These are phyloP conservation scores for Myrmecobius fasciatus DNA, from an alignment of 2,113 vertebrate species.

Conservation along the genomic window DNA sequence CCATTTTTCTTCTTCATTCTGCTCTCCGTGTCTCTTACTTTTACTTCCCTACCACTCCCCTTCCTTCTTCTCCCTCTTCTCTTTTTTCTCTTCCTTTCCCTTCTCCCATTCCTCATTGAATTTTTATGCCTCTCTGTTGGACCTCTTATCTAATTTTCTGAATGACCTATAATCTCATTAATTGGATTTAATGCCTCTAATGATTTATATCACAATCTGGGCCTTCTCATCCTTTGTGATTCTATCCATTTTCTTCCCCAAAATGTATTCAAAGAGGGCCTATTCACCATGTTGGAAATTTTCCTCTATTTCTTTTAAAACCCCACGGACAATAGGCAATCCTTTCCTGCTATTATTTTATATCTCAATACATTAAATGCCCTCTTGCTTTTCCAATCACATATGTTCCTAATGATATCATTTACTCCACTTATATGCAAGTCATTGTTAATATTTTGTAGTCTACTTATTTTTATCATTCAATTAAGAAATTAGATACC, in stretches of 20 bases:
- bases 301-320: neutral
- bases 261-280: neutral
- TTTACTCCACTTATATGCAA: neutral
- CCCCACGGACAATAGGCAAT: neutral
- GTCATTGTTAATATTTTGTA: neutral
- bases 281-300: neutral
- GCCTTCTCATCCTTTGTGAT: neutral
- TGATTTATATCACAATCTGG: neutral
- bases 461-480: neutral
- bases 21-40: neutral
- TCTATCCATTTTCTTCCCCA: neutral
- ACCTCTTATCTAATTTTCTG: neutral
- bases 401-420: neutral
- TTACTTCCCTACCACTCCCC: neutral
- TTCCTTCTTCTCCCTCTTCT: neutral
- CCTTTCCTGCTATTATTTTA: neutral
- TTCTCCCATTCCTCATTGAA: neutral
- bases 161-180: neutral
- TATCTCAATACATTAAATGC: neutral
- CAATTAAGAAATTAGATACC: neutral
- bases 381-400: neutral
- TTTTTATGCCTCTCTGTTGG: neutral
- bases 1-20: neutral
- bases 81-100: neutral
- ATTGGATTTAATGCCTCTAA: neutral